Evolutionary conservation across 1,140 invertebrate species (phyloP).

Genomic region (Centruroides sculpturatus): DNA sequence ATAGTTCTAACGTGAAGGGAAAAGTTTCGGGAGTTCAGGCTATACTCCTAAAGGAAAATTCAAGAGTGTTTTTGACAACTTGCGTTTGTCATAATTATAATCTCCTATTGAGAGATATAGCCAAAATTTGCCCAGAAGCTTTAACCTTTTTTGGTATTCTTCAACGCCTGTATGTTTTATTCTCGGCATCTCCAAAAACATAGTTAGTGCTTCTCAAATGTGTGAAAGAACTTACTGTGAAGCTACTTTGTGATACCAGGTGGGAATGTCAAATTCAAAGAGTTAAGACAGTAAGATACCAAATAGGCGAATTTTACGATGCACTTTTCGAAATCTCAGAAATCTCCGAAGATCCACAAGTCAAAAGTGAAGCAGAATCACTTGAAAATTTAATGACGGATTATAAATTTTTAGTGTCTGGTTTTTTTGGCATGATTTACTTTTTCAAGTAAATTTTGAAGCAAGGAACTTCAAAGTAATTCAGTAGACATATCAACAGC

Average conservation of each 20-base stretch:
- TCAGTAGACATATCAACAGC: not conserved
- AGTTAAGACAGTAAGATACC: not conserved
- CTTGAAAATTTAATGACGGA: not conserved
- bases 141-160: constrained; percentile 19
- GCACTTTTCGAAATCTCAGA: not conserved
- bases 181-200: constrained; percentile 20
- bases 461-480: not conserved
- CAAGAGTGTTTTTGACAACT: constrained; percentile 4
- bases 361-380: not conserved
- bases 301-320: not conserved
- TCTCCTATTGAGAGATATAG: no score
- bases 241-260: constrained; percentile 22
- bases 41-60: constrained; percentile 1
- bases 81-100: constrained; percentile 2
- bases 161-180: constrained; percentile 23
- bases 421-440: not conserved
- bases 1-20: constrained; percentile 4
- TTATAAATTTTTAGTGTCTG: not conserved
- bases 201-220: constrained; percentile 21
- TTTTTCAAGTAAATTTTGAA: not conserved
- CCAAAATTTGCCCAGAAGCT: no score
- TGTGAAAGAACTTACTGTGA: constrained; percentile 21
- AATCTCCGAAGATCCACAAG: not conserved
- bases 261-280: constrained; percentile 16
- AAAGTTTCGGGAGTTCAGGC: not conserved